Evolutionary conservation across 1,140 invertebrate genomes (phyloP), one percentile per base, ranked within the genome.

Genomic region (Papilio machaon): DNA sequence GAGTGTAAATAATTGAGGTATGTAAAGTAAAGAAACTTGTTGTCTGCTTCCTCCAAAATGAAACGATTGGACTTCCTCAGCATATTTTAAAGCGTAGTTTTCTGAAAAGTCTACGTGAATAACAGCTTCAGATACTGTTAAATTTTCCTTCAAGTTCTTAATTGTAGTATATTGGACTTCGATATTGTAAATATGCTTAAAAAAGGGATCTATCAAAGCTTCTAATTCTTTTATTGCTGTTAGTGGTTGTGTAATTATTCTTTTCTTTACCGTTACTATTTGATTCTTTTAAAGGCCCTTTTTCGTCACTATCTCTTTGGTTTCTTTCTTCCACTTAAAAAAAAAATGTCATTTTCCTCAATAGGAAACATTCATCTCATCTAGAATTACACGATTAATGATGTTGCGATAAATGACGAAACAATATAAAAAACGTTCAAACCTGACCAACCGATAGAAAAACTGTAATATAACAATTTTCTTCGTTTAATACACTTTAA

Each of bases 21-120:
- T 85, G 86, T 30, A 82, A 46, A 17, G 81, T 79, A 13, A 46
- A 17, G 81, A 77, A 13, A 30, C 74, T 83, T 85, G 82, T 38
- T 81, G 79, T 46, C 85, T 74, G 43, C 76, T 82, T 30, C 82
- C 84, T 30, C 84, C 84, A 80, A 87, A 87, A 80, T 87, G 83
- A 15, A 85, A 82, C 8, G 74, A 35, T 79, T 87, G 86, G 17
- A 87, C 80, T 74, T 87, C 82, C 60, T 78, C 73, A 58, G 81
- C 78, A 83, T 79, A 87, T 81, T 87, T 86, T 64, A 80, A 43
- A 52, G 23, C 17, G 79, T 87, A 83, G 73, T 87, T 84, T 81
- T 87, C 86, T 3, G 82, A 84, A 76, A 85, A 87, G 67, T 49
- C 47, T 49, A 49, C 47, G 47, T 49, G 47, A n/a, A 85, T 52